Conservation (phyloP, 2,888 invertebrate genomes). For the Autographa gamma region DNA sequence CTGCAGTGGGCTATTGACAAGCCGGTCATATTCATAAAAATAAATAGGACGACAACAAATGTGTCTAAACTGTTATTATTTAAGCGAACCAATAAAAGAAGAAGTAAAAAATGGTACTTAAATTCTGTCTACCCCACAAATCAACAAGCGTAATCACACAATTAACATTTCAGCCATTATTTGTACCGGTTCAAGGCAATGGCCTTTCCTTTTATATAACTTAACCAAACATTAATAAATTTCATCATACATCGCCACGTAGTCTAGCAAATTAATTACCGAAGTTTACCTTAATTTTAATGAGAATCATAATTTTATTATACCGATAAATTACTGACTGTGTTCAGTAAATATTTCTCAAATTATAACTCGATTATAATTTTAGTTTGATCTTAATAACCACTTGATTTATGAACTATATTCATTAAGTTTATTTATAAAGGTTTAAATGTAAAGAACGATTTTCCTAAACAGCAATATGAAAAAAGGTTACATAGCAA, state of each 20-base stretch:
- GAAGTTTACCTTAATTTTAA: conserved; percentile 10
- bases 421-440: neutral
- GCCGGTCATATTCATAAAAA: no score
- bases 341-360: conserved; percentile 11
- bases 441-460: no score
- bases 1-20: no score
- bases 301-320: conserved; percentile 8
- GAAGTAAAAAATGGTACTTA: neutral
- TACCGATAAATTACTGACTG: conserved; percentile 2
- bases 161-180: conserved; percentile 1
- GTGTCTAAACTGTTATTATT: no score
- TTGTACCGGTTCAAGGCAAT: neutral
- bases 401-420: neutral
- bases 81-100: neutral
- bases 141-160: neutral
- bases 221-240: conserved; percentile 10
- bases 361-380: conserved; percentile 17
- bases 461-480: no score
- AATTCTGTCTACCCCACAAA: neutral
- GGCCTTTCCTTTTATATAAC: neutral
- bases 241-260: neutral
- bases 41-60: no score
- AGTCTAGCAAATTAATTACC: neutral
- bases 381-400: conserved; percentile 13
- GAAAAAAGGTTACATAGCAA: no score